Base-by-base conservation (phyloP, 2,888 invertebrate species). In the Apodemia mormo region DNA sequence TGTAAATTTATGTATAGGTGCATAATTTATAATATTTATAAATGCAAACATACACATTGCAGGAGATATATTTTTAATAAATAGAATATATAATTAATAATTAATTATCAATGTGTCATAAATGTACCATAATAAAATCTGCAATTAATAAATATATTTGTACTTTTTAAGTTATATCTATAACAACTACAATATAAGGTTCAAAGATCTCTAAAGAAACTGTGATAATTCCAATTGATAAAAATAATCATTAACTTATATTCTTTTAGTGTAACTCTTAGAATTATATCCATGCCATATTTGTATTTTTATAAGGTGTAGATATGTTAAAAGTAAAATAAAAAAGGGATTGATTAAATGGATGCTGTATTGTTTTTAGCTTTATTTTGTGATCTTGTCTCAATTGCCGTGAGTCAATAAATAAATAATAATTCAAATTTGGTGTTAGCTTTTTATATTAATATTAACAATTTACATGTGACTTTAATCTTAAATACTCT, bases 141-240 rank as follows among this genome's bases (percentile, higher is more conserved):
- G 65, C 65, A 69, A 54, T 10, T 58, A 65, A 65, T 72, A 73
- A 71, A 64, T 73, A 67, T 82, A 82, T 72, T 75, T 77, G 73
- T 75, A 78, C 49, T 76, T 74, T 75, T 74, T 80, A 79, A 78
- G 77, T 74, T 77, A 78, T 83, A 83, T 85, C 83, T 85, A 82
- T 82, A 83, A 85, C 83, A 86, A 81, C 85, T 92, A 92, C 86
- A 84, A 87, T 80, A 80, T 92, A 92, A 91, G 22, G 85, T 88
- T 87, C 79, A 84, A 91, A 88, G 92, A 93, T 93, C 93, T 92
- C 93, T 89, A 85, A 90, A 88, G 89, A 85, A 90, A 90, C 92
- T 93, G 92, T 93, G 93, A 93, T 93, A 93, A 89, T 83, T 85
- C 82, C 86, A 90, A 89, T 88, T 89, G 84, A 88, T 89, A 86